Base-by-base conservation (phyloP, 2,888 invertebrate species). In the Drosophila parthenogenetica region DNA sequence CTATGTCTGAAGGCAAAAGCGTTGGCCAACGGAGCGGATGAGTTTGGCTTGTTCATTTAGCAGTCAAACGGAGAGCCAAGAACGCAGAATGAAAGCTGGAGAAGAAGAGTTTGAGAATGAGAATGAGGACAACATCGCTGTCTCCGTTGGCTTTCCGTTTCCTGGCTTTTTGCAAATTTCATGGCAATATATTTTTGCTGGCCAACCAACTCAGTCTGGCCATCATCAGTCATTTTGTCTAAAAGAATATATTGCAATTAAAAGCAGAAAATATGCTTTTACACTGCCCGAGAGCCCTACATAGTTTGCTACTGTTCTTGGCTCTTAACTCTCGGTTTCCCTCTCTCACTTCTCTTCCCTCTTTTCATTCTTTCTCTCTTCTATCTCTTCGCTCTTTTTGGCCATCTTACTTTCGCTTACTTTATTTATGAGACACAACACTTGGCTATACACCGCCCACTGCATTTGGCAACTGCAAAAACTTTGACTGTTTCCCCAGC, bases 211-310 rank as follows among this genome's bases (percentile, higher is more conserved):
- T 65, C 29, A 5, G 29, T 29, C 60, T 35, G 50, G 73, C 75
- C 87, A 89, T 89, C 85, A 85, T 85, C 85, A 89, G 85, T 85
- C 85, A 89, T 85, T 85, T 89, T 87, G 89, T 87, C 87, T 87
- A 87, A 84, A 84, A 85, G 85, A 85, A 85, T 85, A 85, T 89
- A 85, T 85, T 87, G 85, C 85, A 85, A 85, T 85, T 85, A 85
- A 85, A 85, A 89, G 69, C 85, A 85, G 87, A 89, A 85, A 85
- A 85, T 85, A 85, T 85, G 84, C 87, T 87, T 73, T 82, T 73
- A 77, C 74, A 67, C 82, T 86, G 74, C 66, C 69, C 80, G 77
- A 68, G 68, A 67, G 67, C 62, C 66, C 69, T 53, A 65, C 69
- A 80, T 42, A 67, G 69, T 67, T 57, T 64, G 45, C 62, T 43